phyloP scores from a whole-genome alignment of 2,888 invertebrate species.

The Oscheius sp. region DNA sequence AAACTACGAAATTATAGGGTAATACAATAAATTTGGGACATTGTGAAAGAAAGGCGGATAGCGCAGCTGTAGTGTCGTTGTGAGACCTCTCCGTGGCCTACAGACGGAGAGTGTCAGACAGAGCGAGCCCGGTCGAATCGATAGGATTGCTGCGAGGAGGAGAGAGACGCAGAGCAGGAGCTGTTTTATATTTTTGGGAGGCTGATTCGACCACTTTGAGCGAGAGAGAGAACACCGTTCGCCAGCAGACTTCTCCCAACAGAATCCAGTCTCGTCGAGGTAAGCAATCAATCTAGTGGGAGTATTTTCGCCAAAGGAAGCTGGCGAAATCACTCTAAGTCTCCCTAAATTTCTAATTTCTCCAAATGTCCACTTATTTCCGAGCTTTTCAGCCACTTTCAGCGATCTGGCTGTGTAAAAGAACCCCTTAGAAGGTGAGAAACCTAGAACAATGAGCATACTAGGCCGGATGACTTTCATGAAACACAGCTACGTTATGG shows the following conservation, averaged over 20 bases:
- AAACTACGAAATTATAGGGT: too few relatives aligned
- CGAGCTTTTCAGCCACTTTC: too few relatives aligned
- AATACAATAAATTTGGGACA: constrained; percentile 26
- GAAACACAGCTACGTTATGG: too few relatives aligned
- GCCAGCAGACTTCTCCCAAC: background rate
- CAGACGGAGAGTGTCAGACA: constrained; percentile 14
- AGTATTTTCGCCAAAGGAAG: background rate
- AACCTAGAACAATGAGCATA: background rate
- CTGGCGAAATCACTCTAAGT: too few relatives aligned
- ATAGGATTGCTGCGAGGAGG: constrained; percentile 5
- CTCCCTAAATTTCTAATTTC: too few relatives aligned
- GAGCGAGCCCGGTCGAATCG: constrained; percentile 16
- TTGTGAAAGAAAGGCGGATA: background rate
- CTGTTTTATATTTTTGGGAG: constrained; percentile 24
- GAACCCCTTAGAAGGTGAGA: too few relatives aligned
- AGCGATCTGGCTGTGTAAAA: too few relatives aligned
- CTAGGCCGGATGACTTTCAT: too few relatives aligned
- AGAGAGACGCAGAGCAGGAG: constrained; percentile 34
- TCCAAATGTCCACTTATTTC: too few relatives aligned
- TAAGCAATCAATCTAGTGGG: background rate
- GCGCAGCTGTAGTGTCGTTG: constrained; percentile 30
- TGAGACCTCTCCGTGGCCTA: constrained; percentile 23
- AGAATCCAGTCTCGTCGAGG: too few relatives aligned
- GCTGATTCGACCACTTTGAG: constrained; percentile 7
- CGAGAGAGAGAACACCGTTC: constrained; percentile 2